A percentile compares a stretch with the other conserved stretches of the same genome.
Evolutionary conservation across 2,888 invertebrate species (phyloP).

Genomic region (Gonocerus acuteangulatus): DNA sequence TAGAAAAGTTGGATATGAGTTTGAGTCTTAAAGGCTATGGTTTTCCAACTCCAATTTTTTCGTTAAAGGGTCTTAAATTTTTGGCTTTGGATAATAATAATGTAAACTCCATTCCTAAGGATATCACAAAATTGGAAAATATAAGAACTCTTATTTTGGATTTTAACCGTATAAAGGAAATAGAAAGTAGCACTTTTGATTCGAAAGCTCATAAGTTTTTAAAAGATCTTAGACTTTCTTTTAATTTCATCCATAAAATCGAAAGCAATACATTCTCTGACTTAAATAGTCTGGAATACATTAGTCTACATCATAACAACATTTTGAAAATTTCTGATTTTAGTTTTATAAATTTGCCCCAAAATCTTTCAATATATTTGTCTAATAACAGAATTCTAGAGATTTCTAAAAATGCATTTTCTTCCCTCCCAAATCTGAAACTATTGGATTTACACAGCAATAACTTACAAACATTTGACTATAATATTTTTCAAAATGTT

Average conservation of each 20-base stretch:
- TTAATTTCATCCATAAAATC: slow-evolving; percentile 66
- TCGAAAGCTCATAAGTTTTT: slow-evolving; percentile 62
- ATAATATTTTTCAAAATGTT: slow-evolving; percentile 60
- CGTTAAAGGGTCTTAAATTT: slow-evolving; percentile 68
- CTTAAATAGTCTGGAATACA: slow-evolving; percentile 63
- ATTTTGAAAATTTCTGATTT: slow-evolving; percentile 61
- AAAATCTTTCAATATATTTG: slow-evolving; percentile 71
- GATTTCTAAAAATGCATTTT: slow-evolving; percentile 65
- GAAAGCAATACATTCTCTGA: slow-evolving; percentile 62
- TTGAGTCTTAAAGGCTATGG: slow-evolving; percentile 69
- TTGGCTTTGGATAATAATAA: slow-evolving; percentile 82
- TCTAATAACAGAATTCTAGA: slow-evolving; percentile 69
- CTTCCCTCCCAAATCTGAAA: slow-evolving; percentile 64
- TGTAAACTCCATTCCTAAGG: slow-evolving; percentile 62
- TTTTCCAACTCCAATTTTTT: slow-evolving; percentile 67
- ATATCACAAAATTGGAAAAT: slow-evolving; percentile 67
- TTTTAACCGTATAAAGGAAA: slow-evolving; percentile 67
- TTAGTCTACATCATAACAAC: slow-evolving; percentile 71
- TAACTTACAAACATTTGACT: slow-evolving; percentile 58
- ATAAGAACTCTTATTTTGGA: slow-evolving; percentile 9
- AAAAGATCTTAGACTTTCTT: slow-evolving; percentile 70
- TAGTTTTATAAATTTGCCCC: slow-evolving; percentile 68
- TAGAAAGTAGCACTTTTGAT: slow-evolving; percentile 61
- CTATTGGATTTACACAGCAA: slow-evolving; percentile 76
- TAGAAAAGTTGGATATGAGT: slow-evolving; percentile 77